Base-by-base conservation (phyloP, 2,888 invertebrate species). In the Pediacus dermestoides region DNA sequence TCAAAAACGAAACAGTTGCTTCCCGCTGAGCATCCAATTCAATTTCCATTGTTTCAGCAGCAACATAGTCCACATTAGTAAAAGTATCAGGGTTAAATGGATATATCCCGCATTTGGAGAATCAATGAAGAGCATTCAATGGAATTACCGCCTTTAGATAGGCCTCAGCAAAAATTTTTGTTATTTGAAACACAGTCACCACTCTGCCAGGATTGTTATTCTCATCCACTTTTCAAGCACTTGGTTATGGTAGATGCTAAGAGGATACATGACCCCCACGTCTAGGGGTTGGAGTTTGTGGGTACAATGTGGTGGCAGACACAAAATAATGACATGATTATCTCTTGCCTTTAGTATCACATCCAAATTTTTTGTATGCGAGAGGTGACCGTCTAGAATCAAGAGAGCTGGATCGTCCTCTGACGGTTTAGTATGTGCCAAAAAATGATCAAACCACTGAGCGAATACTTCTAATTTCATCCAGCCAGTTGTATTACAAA, bases 291-390 rank as follows among this genome's bases (percentile, higher is more conserved):
- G 57, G 14, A 61, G 9, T 11, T 42, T 13, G 35, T 56, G 57
- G 1, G 55, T 52, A 32, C 52, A 53, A 37, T 60, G 60, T 10
- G 52, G 57, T 13, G 55, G 31, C n/a, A 53, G 44, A 35, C 47
- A 52, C 11, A 57, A 35, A 2, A 68, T 44, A 11, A 45, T 23
- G 1, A 57, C 42, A 13, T 39, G 23, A 38, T 52, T 44, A 13
- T 46, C 34, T 13, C 42, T 28, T 16, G 52, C 51, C 3, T 37
- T 15, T 8, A 52, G 44, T 6, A 53, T 38, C 3, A 55, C 26
- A 12, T 49, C 42, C 1, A 52, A 30, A 34, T 61, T 60, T 39
- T 58, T 59, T 21, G 53, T 54, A 34, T 58, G 57, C 12, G 51
- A 48, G 13, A 48, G 25, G 22, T 44, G 44, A 2, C 41, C 44